Conservation (phyloP, 2,888 invertebrate species). For the Oasisia sp. region DNA sequence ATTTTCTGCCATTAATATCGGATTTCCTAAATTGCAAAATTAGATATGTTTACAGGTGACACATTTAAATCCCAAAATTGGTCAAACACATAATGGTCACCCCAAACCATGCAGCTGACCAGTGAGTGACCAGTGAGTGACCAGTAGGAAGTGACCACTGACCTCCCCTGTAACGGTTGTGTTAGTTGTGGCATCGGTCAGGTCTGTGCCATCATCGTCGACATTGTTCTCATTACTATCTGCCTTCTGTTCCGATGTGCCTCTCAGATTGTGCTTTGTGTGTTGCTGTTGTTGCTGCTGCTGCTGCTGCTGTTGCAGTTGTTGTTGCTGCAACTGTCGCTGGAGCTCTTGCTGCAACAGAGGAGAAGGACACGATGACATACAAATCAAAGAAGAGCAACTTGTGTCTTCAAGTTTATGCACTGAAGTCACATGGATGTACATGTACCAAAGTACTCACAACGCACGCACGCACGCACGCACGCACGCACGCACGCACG, state of each 20-base stretch:
- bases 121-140: no score
- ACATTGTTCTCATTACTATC: not conserved
- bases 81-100: not conserved
- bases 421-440: not conserved
- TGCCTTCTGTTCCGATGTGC: not conserved
- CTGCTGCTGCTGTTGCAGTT: not conserved
- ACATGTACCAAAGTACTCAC: no score
- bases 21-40: not conserved
- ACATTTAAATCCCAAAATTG: not conserved
- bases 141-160: not conserved
- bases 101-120: not conserved
- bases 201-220: constrained; percentile 9
- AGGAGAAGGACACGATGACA: not conserved
- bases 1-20: not conserved
- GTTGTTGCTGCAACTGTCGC: not conserved
- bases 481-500: not conserved
- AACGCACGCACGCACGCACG: no score
- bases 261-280: not conserved
- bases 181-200: constrained; percentile 4
- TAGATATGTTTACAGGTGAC: not conserved
- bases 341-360: not conserved
- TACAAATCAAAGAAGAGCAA: not conserved
- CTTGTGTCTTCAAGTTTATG: not conserved
- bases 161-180: not conserved
- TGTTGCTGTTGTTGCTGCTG: not conserved